phyloP scores from a whole-genome alignment of 2,797 vertebrate species.

The Eutrigla gurnardus region DNA sequence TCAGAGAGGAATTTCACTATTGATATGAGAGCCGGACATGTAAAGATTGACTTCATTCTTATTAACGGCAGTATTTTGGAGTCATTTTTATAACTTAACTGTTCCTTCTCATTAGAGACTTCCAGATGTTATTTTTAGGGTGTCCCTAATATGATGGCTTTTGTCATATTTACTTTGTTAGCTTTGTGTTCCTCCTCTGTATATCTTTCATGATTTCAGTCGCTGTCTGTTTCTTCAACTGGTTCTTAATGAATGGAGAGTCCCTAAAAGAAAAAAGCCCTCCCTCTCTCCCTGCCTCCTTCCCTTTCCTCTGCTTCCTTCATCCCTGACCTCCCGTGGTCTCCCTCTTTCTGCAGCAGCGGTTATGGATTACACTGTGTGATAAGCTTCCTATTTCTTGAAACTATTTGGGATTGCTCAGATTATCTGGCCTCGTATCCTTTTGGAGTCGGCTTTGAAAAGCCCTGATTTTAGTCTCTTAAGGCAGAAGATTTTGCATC shows the following conservation, averaged over 20 bases:
- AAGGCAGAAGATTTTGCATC: conserved; percentile 80
- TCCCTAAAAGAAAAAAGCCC: conserved; percentile 29
- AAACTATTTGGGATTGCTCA: conserved; percentile 85
- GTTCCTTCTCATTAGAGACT: conserved; percentile 9
- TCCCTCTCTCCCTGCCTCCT: conserved; percentile 53
- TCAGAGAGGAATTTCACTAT: conserved; percentile 81
- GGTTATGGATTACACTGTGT: conserved; percentile 85
- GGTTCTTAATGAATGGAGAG: conserved; percentile 2
- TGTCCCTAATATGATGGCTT: neutral
- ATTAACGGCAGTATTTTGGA: conserved; percentile 45
- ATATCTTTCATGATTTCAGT: conserved; percentile 9
- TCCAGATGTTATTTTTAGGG: neutral
- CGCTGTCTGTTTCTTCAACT: neutral
- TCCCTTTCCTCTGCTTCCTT: conserved; percentile 69
- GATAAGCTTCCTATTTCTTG: conserved; percentile 88
- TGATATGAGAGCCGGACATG: conserved; percentile 63
- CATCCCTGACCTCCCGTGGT: conserved; percentile 60
- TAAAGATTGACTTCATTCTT: conserved; percentile 60
- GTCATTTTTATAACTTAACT: conserved; percentile 2
- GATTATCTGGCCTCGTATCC: conserved; percentile 86
- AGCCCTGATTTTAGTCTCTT: conserved; percentile 78
- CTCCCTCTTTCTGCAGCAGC: conserved; percentile 68
- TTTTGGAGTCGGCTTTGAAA: conserved; percentile 75
- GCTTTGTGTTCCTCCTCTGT: neutral
- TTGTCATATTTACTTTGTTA: conserved; percentile 5